A percentile compares a stretch with the other conserved stretches of the same genome.
Conservation (phyloP, 1,140 invertebrate species). For the Mercenaria mercenaria region DNA sequence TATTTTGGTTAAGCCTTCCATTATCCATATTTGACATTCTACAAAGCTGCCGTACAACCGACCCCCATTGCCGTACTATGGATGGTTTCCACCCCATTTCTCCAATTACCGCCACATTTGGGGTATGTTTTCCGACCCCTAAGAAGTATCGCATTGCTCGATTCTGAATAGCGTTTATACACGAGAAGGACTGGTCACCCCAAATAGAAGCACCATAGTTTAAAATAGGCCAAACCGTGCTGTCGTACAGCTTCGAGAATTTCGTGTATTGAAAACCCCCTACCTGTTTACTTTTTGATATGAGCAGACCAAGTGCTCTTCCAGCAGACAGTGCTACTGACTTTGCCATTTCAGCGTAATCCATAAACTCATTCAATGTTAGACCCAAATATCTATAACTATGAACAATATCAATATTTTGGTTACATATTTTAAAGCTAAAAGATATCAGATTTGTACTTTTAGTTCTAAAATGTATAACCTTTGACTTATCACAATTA, state of each 20-base stretch:
- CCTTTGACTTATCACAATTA: background rate
- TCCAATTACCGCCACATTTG: too few relatives aligned
- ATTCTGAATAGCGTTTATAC: background rate
- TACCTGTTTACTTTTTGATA: background rate
- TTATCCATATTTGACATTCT: too few relatives aligned
- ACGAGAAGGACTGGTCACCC: background rate
- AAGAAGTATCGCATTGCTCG: background rate
- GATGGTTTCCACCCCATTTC: too few relatives aligned
- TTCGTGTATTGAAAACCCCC: background rate
- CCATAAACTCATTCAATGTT: background rate
- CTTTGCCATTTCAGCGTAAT: background rate
- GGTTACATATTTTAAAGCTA: background rate
- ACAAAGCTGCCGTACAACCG: too few relatives aligned
- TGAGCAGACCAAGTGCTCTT: background rate
- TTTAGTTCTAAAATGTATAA: slow-evolving; percentile 32
- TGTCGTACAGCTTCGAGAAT: background rate
- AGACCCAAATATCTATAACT: background rate
- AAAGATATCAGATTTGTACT: background rate
- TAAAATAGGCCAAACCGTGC: background rate
- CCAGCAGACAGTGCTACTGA: background rate
- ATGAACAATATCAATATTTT: background rate
- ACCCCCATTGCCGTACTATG: too few relatives aligned
- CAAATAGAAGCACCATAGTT: background rate
- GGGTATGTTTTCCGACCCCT: background rate
- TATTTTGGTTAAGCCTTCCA: too few relatives aligned